Percentiles rank a stretch among this genome's conserved stretches.
Evolutionary conservation across 2,797 vertebrate genomes (phyloP).

Genomic region (Phataginus tetradactyla): DNA sequence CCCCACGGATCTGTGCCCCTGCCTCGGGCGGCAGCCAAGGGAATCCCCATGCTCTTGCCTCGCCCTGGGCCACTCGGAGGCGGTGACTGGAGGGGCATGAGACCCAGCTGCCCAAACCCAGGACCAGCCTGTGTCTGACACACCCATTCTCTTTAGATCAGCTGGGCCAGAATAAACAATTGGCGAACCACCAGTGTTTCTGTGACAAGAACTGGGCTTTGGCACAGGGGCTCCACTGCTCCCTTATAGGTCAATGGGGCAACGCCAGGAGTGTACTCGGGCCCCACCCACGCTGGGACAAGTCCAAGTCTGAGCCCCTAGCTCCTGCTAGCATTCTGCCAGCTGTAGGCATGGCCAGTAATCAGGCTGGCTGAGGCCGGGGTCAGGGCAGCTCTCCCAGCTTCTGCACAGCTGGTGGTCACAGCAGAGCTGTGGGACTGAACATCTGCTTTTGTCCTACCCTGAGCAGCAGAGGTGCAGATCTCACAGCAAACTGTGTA

Average conservation of each 20-base stretch:
- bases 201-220: background rate
- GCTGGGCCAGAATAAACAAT: constrained; percentile 62
- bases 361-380: background rate
- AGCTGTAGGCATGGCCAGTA: background rate
- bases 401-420: background rate
- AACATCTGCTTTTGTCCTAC: too few relatives aligned
- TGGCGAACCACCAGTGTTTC: background rate
- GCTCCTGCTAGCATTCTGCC: background rate
- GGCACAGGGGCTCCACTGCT: background rate
- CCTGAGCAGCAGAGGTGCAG: background rate
- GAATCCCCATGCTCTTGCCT: background rate
- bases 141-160: background rate
- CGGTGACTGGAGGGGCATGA: background rate
- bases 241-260: background rate
- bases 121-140: too few relatives aligned
- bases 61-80: too few relatives aligned
- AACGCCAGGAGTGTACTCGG: background rate
- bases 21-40: background rate
- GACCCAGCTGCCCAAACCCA: background rate
- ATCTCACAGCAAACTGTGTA: background rate
- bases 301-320: background rate
- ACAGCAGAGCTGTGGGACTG: background rate
- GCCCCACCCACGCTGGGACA: background rate
- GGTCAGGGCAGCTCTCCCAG: background rate
- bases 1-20: too few relatives aligned